Base-by-base conservation (phyloP, 2,113 vertebrate species). In the Trochalopteron elliotii region DNA sequence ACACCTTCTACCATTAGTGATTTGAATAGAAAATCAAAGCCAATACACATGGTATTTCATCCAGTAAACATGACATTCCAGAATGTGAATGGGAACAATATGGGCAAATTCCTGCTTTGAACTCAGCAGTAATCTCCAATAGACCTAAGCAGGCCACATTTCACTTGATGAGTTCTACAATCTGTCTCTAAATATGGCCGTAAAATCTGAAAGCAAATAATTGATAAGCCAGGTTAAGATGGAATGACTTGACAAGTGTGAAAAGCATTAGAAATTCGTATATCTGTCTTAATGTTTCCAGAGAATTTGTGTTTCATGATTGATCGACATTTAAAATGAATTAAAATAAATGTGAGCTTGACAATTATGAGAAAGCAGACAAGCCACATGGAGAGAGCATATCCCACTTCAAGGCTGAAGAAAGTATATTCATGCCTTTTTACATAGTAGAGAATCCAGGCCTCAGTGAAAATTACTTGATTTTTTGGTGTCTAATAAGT, bases 51-150 rank as follows among this genome's bases (percentile, higher is more conserved):
- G 52, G 24, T 75, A 84, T 67, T 91, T 94, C 77, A 70, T 75
- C 30, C 65, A 93, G 78, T 81, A 80, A 94, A 91, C 15, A 28
- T 63, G 59, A 81, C 83, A 87, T 81, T 87, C 69, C 72, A 94
- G 69, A 84, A 81, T 53, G 60, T 65, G 52, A 92, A 87, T 83
- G 64, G 57, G 55, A 95, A 89, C 64, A 83, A 45, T 69, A 80
- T 59, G 42, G 47, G 64, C 85, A 74, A 89, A 91, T 81, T 94
- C 81, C 69, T 78, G 25, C 81, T 96, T 89, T 93, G 81, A 96
- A 96, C 81, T 89, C 55, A 59, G 39, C 25, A 17, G 69, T 83
- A 87, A 93, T 68, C 40, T 94, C 87, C 69, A 42, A 52, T 67
- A 89, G 87, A 78, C 60, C 56, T 91, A 72, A 93, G 30, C 50